Evolutionary conservation across 1,140 invertebrate genomes (phyloP), one percentile per base, ranked within the genome.

Genomic region (Drosophila oshimai): DNA sequence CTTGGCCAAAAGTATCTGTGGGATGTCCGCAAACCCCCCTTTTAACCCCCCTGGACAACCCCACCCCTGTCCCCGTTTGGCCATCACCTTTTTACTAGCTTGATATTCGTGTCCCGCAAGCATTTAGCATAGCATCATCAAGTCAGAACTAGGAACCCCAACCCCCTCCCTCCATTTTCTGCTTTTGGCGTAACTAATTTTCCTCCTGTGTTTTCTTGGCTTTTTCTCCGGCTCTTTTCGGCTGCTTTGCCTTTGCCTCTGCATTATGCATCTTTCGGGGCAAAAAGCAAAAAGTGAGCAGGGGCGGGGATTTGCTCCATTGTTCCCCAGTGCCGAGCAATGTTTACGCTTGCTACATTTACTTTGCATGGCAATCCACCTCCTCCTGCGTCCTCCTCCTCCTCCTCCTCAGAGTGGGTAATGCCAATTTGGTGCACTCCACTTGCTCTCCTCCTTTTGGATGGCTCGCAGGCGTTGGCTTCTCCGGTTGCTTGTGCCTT

Each of bases 101-200:
- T 77, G 81, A 68, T 87, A 70, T 87, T 87, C 81, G 81, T 87
- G 81, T 71, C 81, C 81, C 74, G 55, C 73, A 62, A 86, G 68
- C 81, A 87, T 87, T 87, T 87, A 77, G 80, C 75, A 76, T 86
- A 60, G 75, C 71, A 80, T 76, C 75, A 74, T 42, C 71, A 60
- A 62, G 62, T 57, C 71, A 39, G 39, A 45, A 17, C 20, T 24
- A 28, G 6, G 13, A 6, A 18, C 22, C 50, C 17, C 6, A 18
- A 39, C 15, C 22, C 26, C 28, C 42, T 29, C 47, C 46, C 41
- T 54, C 41, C 68, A 53, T 65, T 45, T 64, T 75, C 71, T 71
- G 77, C 81, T 87, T 77, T 87, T 87, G 81, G 81, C 83, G 81
- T 51, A 86, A 87, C 81, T 86, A 86, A 86, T 86, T 86, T 87